A percentile compares a stretch with the other conserved stretches of the same genome.
These are phyloP conservation scores for Moxostoma hubbsi DNA, from an alignment of 2,797 vertebrate genomes.

Conservation along the genomic window DNA sequence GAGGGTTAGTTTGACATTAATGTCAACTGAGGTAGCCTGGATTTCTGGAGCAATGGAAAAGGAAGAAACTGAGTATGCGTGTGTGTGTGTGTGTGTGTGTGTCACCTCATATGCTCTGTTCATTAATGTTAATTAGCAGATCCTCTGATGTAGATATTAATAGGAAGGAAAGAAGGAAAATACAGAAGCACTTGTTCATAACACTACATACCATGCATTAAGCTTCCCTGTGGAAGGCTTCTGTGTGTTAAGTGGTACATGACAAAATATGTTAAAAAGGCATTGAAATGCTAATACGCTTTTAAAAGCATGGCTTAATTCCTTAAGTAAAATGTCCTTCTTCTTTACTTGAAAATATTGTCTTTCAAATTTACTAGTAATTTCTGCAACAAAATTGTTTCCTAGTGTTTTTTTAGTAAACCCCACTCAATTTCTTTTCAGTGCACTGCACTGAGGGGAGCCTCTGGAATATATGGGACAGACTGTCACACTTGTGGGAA, in stretches of 20 bases:
- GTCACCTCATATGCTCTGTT: slow-evolving; percentile 28
- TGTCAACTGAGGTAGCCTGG: slow-evolving; percentile 69
- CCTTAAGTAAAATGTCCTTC: too few species aligned
- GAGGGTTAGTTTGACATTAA: slow-evolving; percentile 70
- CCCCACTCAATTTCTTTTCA: too few species aligned
- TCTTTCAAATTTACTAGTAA: too few species aligned
- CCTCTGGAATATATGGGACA: background rate
- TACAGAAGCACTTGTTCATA: background rate
- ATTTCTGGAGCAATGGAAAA: slow-evolving; percentile 54
- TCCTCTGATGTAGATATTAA: slow-evolving; percentile 44
- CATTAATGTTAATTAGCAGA: slow-evolving; percentile 46
- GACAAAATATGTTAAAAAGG: too few species aligned
- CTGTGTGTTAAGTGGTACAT: too few species aligned
- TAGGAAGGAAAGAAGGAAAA: slow-evolving; percentile 3
- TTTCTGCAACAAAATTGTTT: too few species aligned
- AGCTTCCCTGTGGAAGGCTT: too few species aligned
- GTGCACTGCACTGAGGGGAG: background rate
- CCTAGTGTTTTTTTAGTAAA: too few species aligned
- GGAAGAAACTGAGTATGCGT: slow-evolving; percentile 41
- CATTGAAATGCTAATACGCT: too few species aligned
- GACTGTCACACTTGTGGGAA: slow-evolving; percentile 69
- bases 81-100: slow-evolving; percentile 40
- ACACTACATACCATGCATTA: too few species aligned
- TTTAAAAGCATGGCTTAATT: too few species aligned
- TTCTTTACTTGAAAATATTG: too few species aligned